Base-by-base conservation (phyloP, 2,888 invertebrate species). In the Epinotia bilunana region DNA sequence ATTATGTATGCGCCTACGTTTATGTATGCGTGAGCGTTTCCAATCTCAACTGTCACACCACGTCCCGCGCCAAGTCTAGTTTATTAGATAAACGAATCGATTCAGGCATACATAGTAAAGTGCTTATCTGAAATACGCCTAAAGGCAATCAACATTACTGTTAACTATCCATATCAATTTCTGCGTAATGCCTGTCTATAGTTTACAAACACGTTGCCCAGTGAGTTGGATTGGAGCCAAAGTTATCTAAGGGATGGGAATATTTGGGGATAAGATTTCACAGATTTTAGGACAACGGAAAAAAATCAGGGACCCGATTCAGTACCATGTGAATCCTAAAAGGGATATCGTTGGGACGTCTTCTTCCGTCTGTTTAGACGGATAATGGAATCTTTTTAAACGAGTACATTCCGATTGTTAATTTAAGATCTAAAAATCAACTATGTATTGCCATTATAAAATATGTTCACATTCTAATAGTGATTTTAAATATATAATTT, bases 141-240 rank as follows among this genome's bases (percentile, higher is more conserved):
- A 2, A n/a, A n/a, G 49, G 12, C 11, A 6, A 64, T 53, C 13
- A 3, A 3, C 28, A 28, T 12, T 11, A 23, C n/a, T 55, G 53
- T 53, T 63, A 39, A 9, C 39, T 39, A 72, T 33, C 72, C 11
- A 49, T 73, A 39, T 16, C 60, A 20, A 73, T 65, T 67, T 49
- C 49, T 23, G 23, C 61, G 53, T 67, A 63, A n/a, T 72, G 46
- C 55, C 46, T 64, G 63, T 46, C 18, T 20, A 46, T n/a, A 5
- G 71, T 43, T 57, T 62, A 62, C 61, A 63, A 49, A 67, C 23
- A 64, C 67, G 60, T 49, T 73, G 73, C 61, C 67, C 67, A 23
- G 60, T 23, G 55, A 61, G 39, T 61, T 73, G 73, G 73, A 67
- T 13, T 16, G 9, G 16, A 23, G 73, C 73, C 73, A 73, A 33